Conservation (phyloP, 2,888 invertebrate genomes). For the Leptinotarsa rubiginosa region DNA sequence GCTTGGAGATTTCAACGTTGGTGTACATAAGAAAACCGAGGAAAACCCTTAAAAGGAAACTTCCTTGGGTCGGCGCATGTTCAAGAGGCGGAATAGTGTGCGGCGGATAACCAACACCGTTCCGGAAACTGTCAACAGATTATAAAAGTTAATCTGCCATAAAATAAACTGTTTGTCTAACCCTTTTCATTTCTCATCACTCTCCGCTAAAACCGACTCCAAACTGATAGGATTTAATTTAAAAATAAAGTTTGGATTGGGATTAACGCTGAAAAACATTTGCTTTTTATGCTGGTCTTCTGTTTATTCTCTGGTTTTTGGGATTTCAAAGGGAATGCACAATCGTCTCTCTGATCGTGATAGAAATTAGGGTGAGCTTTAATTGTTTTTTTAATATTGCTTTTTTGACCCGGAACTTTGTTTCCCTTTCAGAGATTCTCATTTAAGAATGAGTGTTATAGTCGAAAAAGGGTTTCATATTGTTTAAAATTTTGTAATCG, state of each 20-base stretch:
- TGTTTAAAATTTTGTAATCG: neutral
- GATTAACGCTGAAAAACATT: conserved; percentile 51
- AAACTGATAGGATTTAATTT: conserved; percentile 56
- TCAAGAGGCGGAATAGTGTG: conserved; percentile 50
- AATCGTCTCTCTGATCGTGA: conserved; percentile 32
- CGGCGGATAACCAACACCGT: conserved; percentile 53
- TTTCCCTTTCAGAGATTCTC: neutral
- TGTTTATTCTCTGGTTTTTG: conserved; percentile 50
- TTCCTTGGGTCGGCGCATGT: conserved; percentile 43
- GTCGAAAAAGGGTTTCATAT: no score
- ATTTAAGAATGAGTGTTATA: no score
- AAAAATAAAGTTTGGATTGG: conserved; percentile 51
- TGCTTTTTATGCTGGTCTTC: conserved; percentile 49
- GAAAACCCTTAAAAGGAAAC: conserved; percentile 40
- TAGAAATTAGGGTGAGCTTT: conserved; percentile 29
- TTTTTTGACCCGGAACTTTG: neutral
- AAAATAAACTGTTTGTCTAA: conserved; percentile 63
- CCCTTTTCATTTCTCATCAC: conserved; percentile 56
- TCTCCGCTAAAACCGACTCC: conserved; percentile 43
- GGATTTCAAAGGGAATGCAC: conserved; percentile 45
- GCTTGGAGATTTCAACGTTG: conserved; percentile 50
- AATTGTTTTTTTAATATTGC: conserved; percentile 27
- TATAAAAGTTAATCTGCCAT: conserved; percentile 64
- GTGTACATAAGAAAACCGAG: conserved; percentile 47
- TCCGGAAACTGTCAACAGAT: conserved; percentile 64